phyloP scores from a whole-genome alignment of 2,113 vertebrate genomes.

The Alaudala cheleensis region DNA sequence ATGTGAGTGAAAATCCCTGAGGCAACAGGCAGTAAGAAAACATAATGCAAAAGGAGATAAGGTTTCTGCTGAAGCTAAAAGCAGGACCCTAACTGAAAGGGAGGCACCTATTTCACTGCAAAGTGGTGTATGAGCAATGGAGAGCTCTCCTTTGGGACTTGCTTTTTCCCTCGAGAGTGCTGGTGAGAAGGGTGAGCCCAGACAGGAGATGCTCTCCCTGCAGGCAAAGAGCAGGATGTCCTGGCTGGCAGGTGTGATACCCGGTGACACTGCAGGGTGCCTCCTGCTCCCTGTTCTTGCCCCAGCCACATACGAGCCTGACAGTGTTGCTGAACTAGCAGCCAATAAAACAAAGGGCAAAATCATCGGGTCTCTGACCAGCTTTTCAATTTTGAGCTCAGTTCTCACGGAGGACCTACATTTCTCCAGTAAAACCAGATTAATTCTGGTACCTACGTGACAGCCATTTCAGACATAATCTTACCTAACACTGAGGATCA shows the following conservation, averaged over 20 bases:
- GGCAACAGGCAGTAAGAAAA: not conserved
- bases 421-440: not conserved
- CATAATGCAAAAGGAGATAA: not conserved
- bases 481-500: not conserved
- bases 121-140: not conserved
- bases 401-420: not conserved
- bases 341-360: not conserved
- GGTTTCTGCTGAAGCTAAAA: not conserved
- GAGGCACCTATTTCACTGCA: not conserved
- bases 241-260: rapidly evolving
- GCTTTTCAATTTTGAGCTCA: not conserved
- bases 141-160: not conserved
- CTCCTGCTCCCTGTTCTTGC: not conserved
- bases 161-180: not conserved
- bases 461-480: not conserved
- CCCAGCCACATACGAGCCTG: rapidly evolving
- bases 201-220: rapidly evolving
- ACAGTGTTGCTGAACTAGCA: not conserved
- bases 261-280: not conserved
- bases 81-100: not conserved
- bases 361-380: not conserved
- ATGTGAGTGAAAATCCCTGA: not conserved
- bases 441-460: rapidly evolving
- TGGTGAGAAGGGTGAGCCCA: rapidly evolving
- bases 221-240: rapidly evolving